Evolutionary conservation across 2,113 vertebrate genomes (phyloP).

Genomic region (Forbesichthys agassizii): DNA sequence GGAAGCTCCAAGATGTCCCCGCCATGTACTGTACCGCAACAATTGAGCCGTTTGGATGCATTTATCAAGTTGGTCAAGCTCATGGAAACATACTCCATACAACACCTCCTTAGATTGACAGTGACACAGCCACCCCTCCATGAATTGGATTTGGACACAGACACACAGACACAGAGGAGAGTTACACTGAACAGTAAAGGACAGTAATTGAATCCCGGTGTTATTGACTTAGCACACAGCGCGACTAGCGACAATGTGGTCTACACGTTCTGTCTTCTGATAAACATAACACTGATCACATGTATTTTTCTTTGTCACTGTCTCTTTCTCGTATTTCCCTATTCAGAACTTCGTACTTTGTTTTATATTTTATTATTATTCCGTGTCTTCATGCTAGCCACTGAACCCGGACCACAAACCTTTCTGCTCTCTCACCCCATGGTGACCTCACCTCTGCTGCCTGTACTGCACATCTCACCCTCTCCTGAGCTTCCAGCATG

Average conservation of each 20-base stretch:
- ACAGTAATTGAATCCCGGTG: conserved; percentile 59
- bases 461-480: not conserved
- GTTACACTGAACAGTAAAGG: conserved; percentile 47
- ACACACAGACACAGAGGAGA: not conserved
- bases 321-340: not conserved
- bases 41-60: no score
- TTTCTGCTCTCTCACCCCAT: conserved; percentile 26
- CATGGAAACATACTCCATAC: no score
- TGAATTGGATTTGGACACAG: no score
- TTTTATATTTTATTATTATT: conserved; percentile 7
- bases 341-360: conserved; percentile 1
- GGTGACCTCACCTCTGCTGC: not conserved
- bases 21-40: no score
- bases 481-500: not conserved
- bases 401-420: not conserved
- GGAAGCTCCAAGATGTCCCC: no score
- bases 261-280: conserved; percentile 41
- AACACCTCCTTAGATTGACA: no score
- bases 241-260: conserved; percentile 37
- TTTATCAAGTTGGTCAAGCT: no score
- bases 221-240: conserved; percentile 64
- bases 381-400: conserved; percentile 20
- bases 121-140: no score
- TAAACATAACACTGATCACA: conserved; percentile 60
- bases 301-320: conserved; percentile 13